phyloP scores from a whole-genome alignment of 2,113 vertebrate species.

The Carassius auratus region DNA sequence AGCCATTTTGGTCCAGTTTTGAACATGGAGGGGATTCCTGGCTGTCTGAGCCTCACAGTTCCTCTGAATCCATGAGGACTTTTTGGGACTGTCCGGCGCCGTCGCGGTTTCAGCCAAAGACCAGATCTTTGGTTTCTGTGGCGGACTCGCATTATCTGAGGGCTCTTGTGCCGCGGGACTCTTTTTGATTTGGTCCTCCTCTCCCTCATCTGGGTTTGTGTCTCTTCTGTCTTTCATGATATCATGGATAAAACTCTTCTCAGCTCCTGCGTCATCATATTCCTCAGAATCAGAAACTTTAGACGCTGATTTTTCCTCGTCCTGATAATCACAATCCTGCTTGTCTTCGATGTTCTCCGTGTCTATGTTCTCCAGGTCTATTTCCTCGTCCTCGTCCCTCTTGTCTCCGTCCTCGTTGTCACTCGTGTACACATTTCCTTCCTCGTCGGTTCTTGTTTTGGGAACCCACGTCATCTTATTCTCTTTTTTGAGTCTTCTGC shows the following conservation, averaged over 20 bases:
- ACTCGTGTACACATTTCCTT: constrained; percentile 90
- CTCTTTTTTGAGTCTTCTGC: constrained; percentile 81
- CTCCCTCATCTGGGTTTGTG: constrained; percentile 40
- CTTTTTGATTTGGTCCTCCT: constrained; percentile 71
- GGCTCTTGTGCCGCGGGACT: constrained; percentile 71
- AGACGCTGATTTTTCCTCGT: constrained; percentile 83
- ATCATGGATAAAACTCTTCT: constrained; percentile 81
- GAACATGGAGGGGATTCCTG: constrained; percentile 88
- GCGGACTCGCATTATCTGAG: constrained; percentile 75
- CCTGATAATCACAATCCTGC: constrained; percentile 84
- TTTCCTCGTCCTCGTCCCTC: constrained; percentile 92
- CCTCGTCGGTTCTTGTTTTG: constrained; percentile 91
- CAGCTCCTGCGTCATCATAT: constrained; percentile 85
- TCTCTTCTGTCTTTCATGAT: constrained; percentile 75
- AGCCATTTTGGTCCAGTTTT: constrained; percentile 87
- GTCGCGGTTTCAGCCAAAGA: constrained; percentile 97
- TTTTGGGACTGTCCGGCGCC: constrained; percentile 92
- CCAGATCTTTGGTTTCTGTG: constrained; percentile 96
- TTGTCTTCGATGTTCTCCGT: constrained; percentile 90
- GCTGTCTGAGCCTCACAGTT: constrained; percentile 63
- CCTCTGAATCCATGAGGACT: constrained; percentile 78
- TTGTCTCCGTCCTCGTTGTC: constrained; percentile 90
- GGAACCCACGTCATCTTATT: constrained; percentile 87
- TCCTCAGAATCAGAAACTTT: constrained; percentile 86
- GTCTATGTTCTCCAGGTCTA: constrained; percentile 94